Evolutionary conservation across 2,888 invertebrate species (phyloP).

Genomic region (Lobophora halterata): DNA sequence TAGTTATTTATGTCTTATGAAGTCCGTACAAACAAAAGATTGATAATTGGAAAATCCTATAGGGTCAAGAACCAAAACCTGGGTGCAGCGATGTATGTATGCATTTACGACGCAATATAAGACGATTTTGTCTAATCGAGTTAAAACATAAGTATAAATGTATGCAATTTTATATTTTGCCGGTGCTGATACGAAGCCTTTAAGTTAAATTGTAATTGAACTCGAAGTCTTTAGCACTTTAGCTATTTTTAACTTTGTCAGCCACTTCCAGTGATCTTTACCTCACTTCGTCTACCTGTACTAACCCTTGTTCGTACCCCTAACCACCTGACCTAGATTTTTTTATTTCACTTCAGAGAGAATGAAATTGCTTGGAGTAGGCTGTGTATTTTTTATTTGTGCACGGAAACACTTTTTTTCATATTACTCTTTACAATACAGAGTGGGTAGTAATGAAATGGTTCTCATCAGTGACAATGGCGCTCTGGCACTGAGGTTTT

Average conservation of each 20-base stretch:
- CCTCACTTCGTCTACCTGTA: conserved; percentile 40
- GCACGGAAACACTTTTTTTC: conserved; percentile 54
- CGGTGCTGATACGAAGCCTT: too few species aligned
- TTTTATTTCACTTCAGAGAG: conserved; percentile 68
- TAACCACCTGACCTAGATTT: conserved; percentile 71
- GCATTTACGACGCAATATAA: too few species aligned
- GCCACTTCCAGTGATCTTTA: conserved; percentile 41
- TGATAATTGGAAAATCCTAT: too few species aligned
- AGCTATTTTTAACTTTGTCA: neutral
- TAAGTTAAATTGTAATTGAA: too few species aligned
- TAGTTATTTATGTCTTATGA: too few species aligned
- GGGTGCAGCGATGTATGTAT: too few species aligned
- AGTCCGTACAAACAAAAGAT: too few species aligned
- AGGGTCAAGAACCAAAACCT: too few species aligned
- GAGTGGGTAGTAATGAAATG: conserved; percentile 36
- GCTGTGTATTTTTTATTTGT: conserved; percentile 48
- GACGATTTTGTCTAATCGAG: too few species aligned
- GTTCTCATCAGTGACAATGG: conserved; percentile 9
- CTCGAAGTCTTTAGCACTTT: too few species aligned
- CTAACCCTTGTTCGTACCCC: conserved; percentile 44
- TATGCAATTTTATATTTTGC: too few species aligned
- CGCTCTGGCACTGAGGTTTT: conserved; percentile 5
- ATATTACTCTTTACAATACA: conserved; percentile 46
- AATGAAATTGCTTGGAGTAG: conserved; percentile 74
- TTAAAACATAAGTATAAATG: too few species aligned